phyloP scores from a whole-genome alignment of 1,140 invertebrate genomes.

The Gonatopus flavifemur region DNA sequence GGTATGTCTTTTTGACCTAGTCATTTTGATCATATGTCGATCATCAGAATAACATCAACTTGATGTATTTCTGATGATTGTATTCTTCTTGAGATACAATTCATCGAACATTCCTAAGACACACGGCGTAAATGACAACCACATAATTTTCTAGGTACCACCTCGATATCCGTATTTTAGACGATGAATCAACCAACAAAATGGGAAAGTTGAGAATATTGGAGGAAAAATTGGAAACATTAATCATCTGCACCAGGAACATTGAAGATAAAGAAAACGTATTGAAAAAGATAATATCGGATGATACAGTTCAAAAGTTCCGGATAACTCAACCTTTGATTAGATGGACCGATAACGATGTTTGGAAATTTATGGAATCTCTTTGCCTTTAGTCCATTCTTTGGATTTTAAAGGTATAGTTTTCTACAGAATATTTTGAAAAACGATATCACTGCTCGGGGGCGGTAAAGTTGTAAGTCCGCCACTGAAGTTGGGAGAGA shows the following conservation, averaged over 20 bases:
- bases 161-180: conserved; percentile 14
- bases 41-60: too few species aligned
- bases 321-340: conserved; percentile 25
- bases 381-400: conserved; percentile 30
- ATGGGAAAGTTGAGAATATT: conserved; percentile 18
- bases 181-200: neutral
- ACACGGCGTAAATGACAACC: too few species aligned
- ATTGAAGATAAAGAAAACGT: neutral
- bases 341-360: conserved; percentile 26
- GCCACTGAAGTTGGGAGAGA: too few species aligned
- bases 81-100: too few species aligned
- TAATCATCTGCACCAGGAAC: conserved; percentile 27
- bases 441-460: too few species aligned
- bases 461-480: too few species aligned
- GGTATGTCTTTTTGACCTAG: too few species aligned
- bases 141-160: conserved; percentile 39
- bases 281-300: neutral
- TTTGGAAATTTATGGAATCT: conserved; percentile 21
- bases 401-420: too few species aligned
- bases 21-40: too few species aligned
- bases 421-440: too few species aligned
- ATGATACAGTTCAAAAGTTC: neutral
- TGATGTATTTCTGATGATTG: too few species aligned
- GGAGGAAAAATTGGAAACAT: conserved; percentile 26
- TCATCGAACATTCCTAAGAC: too few species aligned